A percentile compares a stretch with the other conserved stretches of the same genome.
Evolutionary conservation across 1,140 invertebrate species (phyloP).

Genomic region (Camponotus vicinus): DNA sequence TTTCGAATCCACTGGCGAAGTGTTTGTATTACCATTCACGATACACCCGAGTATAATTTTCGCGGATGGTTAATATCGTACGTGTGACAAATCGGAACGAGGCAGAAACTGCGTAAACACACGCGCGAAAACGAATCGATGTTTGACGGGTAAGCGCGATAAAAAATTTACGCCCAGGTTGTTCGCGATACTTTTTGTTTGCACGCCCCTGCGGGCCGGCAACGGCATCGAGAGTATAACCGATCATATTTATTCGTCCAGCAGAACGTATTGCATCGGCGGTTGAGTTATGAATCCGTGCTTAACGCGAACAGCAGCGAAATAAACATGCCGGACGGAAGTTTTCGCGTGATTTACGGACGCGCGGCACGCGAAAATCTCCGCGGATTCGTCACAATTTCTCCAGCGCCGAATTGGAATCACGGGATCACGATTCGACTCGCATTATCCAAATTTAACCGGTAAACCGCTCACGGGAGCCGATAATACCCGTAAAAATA

Average conservation of each 20-base stretch:
- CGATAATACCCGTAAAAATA: neutral
- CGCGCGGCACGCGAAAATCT: conserved; percentile 17
- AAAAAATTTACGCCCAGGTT: conserved; percentile 31
- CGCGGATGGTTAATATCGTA: conserved; percentile 17
- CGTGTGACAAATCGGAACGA: conserved; percentile 30
- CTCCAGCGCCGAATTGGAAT: neutral
- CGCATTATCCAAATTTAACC: conserved; percentile 1
- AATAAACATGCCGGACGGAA: conserved; percentile 55
- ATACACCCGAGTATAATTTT: conserved; percentile 36
- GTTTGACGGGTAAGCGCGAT: conserved; percentile 37
- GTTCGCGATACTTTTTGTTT: conserved; percentile 42
- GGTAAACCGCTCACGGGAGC: neutral
- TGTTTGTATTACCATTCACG: neutral
- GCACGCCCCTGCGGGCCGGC: neutral
- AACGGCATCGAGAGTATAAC: conserved; percentile 39
- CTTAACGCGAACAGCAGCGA: conserved; percentile 47
- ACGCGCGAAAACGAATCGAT: conserved; percentile 40
- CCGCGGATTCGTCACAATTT: conserved; percentile 27
- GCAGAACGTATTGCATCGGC: conserved; percentile 49
- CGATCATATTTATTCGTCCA: conserved; percentile 59
- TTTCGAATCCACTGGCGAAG: neutral
- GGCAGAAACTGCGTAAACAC: conserved; percentile 5
- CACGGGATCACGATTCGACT: neutral
- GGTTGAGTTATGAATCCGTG: conserved; percentile 58
- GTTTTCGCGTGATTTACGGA: conserved; percentile 51